Conservation (phyloP, 2,113 vertebrate species). For the Chauna torquata region DNA sequence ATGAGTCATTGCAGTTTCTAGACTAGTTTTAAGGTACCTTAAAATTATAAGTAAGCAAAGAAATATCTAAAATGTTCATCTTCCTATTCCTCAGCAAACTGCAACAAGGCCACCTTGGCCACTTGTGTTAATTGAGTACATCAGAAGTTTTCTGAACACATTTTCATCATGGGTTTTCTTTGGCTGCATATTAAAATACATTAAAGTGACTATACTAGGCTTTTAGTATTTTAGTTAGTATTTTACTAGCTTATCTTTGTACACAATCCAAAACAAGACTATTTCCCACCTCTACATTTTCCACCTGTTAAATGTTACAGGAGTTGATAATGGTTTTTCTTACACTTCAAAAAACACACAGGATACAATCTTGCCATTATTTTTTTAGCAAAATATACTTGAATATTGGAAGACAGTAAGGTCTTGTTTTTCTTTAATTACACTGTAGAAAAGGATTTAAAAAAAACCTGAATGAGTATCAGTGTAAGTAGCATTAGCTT, state of each 20-base stretch:
- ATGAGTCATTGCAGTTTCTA: not conserved
- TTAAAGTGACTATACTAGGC: not conserved
- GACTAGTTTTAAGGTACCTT: not conserved
- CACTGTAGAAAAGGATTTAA: not conserved
- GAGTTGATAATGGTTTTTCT: not conserved
- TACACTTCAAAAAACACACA: not conserved
- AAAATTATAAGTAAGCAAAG: not conserved
- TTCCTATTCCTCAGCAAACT: not conserved
- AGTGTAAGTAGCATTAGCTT: not conserved
- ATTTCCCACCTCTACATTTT: not conserved
- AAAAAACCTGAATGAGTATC: not conserved
- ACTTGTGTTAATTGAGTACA: not conserved
- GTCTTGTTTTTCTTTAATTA: not conserved
- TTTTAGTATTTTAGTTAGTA: too few species aligned
- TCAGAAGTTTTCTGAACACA: not conserved
- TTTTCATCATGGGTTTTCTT: not conserved
- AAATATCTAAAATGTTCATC: not conserved
- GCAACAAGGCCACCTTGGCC: not conserved
- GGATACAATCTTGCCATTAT: not conserved
- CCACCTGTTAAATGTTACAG: not conserved
- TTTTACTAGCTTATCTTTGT: not conserved
- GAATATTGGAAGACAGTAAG: not conserved
- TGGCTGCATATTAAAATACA: not conserved
- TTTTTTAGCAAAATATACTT: not conserved
- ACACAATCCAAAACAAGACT: not conserved